Percentiles rank a stretch among this genome's conserved stretches.
phyloP scores from a whole-genome alignment of 2,113 vertebrate species.

The Synodontis membranacea region DNA sequence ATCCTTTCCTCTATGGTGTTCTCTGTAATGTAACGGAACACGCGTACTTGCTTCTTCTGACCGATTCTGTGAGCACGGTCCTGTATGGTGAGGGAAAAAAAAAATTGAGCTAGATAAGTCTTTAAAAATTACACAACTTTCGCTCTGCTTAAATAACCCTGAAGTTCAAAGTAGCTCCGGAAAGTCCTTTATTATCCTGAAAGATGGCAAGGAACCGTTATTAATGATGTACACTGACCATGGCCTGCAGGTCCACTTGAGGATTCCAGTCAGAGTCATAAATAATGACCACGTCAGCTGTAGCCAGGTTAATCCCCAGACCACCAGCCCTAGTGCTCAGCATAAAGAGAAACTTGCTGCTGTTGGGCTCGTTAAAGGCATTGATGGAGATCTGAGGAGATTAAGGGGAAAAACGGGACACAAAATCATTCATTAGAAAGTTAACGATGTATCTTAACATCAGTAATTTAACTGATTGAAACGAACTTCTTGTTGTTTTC shows the following conservation, averaged over 20 bases:
- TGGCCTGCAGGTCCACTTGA: slow-evolving; percentile 98
- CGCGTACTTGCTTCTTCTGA: slow-evolving; percentile 92
- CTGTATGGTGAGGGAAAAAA: slow-evolving; percentile 60
- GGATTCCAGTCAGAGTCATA: slow-evolving; percentile 99
- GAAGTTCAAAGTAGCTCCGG: not conserved
- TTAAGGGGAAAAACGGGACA: not conserved
- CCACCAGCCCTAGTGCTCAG: slow-evolving; percentile 95
- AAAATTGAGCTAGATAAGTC: not conserved
- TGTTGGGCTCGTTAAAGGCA: slow-evolving; percentile 88
- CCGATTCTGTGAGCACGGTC: slow-evolving; percentile 98
- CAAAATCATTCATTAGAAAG: not conserved
- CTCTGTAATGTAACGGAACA: slow-evolving; percentile 97
- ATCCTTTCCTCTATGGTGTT: slow-evolving; percentile 98
- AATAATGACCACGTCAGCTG: slow-evolving; percentile 95
- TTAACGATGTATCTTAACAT: too few relatives aligned
- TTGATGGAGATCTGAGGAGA: slow-evolving; percentile 87
- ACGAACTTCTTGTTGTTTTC: not conserved
- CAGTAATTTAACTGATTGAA: not conserved
- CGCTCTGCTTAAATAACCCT: too few relatives aligned
- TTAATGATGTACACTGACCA: slow-evolving; percentile 74
- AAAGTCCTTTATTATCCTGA: not conserved
- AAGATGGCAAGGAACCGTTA: not conserved
- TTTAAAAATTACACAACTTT: not conserved
- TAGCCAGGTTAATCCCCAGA: slow-evolving; percentile 96
- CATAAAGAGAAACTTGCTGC: slow-evolving; percentile 96